Conservation (phyloP, 2,888 invertebrate genomes). For the Idaea aversata region DNA sequence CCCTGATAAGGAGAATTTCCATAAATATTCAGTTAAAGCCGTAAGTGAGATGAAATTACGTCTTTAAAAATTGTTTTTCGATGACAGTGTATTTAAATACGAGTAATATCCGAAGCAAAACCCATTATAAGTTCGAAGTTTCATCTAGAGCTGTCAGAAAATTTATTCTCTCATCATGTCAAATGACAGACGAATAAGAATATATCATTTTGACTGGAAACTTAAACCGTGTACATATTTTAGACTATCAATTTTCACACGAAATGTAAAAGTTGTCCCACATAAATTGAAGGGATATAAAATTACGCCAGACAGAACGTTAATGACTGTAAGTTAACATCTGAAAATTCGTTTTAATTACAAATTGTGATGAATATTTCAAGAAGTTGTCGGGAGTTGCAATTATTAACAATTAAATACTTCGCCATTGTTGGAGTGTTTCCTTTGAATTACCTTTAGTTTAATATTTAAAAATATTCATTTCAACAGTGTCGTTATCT, state of each 20-base stretch:
- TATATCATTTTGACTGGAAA: not conserved
- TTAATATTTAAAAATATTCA: not conserved
- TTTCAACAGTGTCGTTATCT: not conserved
- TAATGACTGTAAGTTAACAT: slow-evolving; percentile 24
- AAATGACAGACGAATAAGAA: not conserved
- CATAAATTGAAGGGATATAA: slow-evolving; percentile 18
- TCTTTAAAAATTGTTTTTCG: not conserved
- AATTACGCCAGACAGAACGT: slow-evolving; percentile 20
- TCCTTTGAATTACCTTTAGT: not conserved
- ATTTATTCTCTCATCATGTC: not conserved
- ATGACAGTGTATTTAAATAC: not conserved
- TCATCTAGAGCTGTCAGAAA: not conserved
- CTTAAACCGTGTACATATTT: not conserved
- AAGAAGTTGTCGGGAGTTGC: slow-evolving; percentile 10
- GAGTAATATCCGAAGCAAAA: not conserved
- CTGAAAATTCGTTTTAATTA: slow-evolving; percentile 26
- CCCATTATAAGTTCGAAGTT: not conserved
- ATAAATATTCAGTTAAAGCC: not conserved
- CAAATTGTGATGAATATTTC: slow-evolving; percentile 25
- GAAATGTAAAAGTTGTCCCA: not conserved
- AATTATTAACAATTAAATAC: slow-evolving; percentile 8
- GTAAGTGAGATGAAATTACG: not conserved
- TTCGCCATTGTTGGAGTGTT: not conserved
- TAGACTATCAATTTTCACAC: not conserved
- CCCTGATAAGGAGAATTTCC: not conserved